phyloP scores from a whole-genome alignment of 2,113 vertebrate species.

The Pseudopipra pipra region DNA sequence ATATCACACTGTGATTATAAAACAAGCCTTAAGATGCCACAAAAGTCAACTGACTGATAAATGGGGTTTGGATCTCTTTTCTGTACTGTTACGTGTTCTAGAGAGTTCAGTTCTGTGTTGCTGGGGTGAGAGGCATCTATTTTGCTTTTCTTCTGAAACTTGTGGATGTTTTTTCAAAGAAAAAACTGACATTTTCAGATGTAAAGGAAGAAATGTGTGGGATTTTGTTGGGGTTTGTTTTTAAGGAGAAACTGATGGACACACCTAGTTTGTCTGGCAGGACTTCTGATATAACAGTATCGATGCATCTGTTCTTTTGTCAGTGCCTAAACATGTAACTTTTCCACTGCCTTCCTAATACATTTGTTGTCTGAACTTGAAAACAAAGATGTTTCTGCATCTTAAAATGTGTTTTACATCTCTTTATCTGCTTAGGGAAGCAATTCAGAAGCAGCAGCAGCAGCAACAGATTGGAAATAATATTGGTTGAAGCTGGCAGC shows the following conservation, averaged over 20 bases:
- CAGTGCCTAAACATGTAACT: neutral
- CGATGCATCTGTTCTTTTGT: neutral
- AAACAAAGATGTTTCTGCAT: neutral
- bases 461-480: neutral
- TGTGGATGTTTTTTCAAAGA: neutral
- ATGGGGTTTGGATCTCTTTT: neutral
- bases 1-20: neutral
- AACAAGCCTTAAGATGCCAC: neutral
- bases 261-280: neutral
- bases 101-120: neutral
- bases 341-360: neutral
- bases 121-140: fast-evolving
- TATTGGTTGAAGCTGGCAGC: neutral
- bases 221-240: neutral
- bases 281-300: neutral
- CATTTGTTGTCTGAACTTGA: neutral
- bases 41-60: neutral
- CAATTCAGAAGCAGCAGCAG: neutral
- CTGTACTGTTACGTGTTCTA: neutral
- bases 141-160: neutral
- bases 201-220: neutral
- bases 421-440: neutral
- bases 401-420: neutral
- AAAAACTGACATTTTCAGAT: neutral
- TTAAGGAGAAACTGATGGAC: neutral